Evolutionary conservation across 2,888 invertebrate species (phyloP), one percentile per base, ranked within the genome.

Genomic region (Drosophila demipolita): DNA sequence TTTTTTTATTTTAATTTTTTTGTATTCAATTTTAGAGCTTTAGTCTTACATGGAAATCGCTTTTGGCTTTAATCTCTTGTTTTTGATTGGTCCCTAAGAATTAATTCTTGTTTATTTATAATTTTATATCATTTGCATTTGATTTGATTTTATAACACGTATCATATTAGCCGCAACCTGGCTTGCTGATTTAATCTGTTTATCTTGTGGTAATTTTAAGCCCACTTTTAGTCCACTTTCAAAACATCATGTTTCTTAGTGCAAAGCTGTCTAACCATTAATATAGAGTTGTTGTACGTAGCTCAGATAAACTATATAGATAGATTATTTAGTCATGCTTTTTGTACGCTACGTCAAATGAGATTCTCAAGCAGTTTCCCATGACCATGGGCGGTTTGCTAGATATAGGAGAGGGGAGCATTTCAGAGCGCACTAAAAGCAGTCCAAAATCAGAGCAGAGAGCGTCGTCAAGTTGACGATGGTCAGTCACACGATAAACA

Each of bases 401-500:
- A 35, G 35, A 12, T 23, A 26, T 8, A 8, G 45, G 15, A 23
- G 15, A 45, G 45, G 23, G 45, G 15, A 45, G 23, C 23, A 45
- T 4, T 2, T 23, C 23, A 1, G 23, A 15, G 23, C 23, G 23
- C 23, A 23, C 23, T 26, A 45, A 45, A 23, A 45, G 23, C 45
- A 8, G 23, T 23, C 45, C 15, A 45, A 23, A 58, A 12, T 12
- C 17, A 61, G 23, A 42, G 42, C 45, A 40, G 2, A 49, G 57
- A 60, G 61, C 40, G 61, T 50, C 26, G 59, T 66, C 69, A 73
- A 66, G 58, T 80, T 78, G 83, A 79, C 77, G 77, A 63, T 87
- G 79, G 83, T 84, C 80, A 87, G 87, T 84, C 85, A 69, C 81
- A 73, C 70, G 74, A 17, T n/a, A 38, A 49, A 55, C n/a, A 38